Percentiles rank a stretch among this genome's conserved stretches.
Evolutionary conservation across 2,888 invertebrate species (phyloP).

Genomic region (Lottia scabra): DNA sequence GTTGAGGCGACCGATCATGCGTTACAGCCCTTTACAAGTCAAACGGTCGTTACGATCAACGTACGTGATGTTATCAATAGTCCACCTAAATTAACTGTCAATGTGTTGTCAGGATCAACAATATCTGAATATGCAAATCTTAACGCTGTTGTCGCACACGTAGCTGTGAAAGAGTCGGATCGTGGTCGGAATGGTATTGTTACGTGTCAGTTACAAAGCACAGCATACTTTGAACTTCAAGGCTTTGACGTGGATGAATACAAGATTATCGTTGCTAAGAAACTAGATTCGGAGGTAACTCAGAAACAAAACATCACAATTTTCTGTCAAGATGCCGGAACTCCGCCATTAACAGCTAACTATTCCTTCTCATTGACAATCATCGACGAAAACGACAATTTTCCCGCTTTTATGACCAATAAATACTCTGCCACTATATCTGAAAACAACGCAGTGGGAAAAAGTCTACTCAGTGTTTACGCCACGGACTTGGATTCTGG

Average conservation of each 20-base stretch:
- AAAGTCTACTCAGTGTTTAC: slow-evolving; percentile 47
- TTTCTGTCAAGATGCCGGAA: slow-evolving; percentile 59
- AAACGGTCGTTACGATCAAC: slow-evolving; percentile 48
- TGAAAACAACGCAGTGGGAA: slow-evolving; percentile 59
- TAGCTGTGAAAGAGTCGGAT: slow-evolving; percentile 59
- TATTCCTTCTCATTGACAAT: slow-evolving; percentile 54
- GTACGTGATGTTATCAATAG: slow-evolving; percentile 93
- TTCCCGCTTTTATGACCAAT: slow-evolving; percentile 47
- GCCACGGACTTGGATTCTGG: slow-evolving; percentile 57
- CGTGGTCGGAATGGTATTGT: slow-evolving; percentile 55
- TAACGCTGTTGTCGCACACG: slow-evolving; percentile 57
- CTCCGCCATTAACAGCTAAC: slow-evolving; percentile 48
- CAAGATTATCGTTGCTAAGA: slow-evolving; percentile 51
- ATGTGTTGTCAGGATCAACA: slow-evolving; percentile 34
- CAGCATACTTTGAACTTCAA: slow-evolving; percentile 43
- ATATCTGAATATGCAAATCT: slow-evolving; percentile 52
- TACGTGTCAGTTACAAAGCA: slow-evolving; percentile 37
- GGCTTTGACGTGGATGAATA: slow-evolving; percentile 47
- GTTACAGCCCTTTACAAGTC: slow-evolving; percentile 45
- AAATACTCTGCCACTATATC: slow-evolving; percentile 44
- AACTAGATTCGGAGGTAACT: slow-evolving; percentile 55
- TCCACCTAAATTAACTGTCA: slow-evolving; percentile 78
- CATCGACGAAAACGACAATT: slow-evolving; percentile 62
- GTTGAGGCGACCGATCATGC: slow-evolving; percentile 55
- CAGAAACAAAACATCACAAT: slow-evolving; percentile 49